A percentile compares a stretch with the other conserved stretches of the same genome.
Conservation (phyloP, 2,888 invertebrate species). For the Anthoptus insignis region DNA sequence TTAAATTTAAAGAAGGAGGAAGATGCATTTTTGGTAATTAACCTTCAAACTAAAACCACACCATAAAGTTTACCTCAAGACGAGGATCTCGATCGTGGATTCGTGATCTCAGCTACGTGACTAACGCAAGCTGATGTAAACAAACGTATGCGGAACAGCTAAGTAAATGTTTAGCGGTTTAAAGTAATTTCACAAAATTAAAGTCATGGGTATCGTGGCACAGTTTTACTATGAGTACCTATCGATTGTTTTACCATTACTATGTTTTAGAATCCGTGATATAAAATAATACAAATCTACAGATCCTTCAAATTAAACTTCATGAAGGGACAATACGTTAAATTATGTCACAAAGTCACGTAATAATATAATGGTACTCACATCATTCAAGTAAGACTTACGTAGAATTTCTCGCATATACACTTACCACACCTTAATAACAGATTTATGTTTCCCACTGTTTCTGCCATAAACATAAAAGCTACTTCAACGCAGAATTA, state of each 20-base stretch:
- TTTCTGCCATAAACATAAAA: background rate
- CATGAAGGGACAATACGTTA: too few species aligned
- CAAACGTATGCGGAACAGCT: constrained; percentile 50
- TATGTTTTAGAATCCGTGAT: too few species aligned
- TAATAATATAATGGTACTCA: background rate
- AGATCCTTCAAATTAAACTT: too few species aligned
- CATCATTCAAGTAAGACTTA: background rate
- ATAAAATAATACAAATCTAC: too few species aligned
- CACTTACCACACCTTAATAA: background rate
- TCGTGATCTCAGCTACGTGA: constrained; percentile 76
- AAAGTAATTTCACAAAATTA: constrained; percentile 35
- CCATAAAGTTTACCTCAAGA: constrained; percentile 64
- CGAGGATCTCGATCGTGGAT: constrained; percentile 64
- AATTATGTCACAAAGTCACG: background rate
- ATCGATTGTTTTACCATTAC: too few species aligned
- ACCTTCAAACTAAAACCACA: constrained; percentile 44
- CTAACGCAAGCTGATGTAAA: constrained; percentile 65
- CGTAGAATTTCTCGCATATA: background rate
- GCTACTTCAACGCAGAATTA: background rate
- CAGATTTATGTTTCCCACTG: background rate
- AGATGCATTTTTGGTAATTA: constrained; percentile 23
- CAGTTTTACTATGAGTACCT: constrained; percentile 15
- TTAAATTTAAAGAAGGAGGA: background rate
- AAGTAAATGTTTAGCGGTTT: constrained; percentile 42
- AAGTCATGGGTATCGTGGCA: constrained; percentile 30